Conservation (phyloP, 2,888 invertebrate species). For the Allygus modestus region DNA sequence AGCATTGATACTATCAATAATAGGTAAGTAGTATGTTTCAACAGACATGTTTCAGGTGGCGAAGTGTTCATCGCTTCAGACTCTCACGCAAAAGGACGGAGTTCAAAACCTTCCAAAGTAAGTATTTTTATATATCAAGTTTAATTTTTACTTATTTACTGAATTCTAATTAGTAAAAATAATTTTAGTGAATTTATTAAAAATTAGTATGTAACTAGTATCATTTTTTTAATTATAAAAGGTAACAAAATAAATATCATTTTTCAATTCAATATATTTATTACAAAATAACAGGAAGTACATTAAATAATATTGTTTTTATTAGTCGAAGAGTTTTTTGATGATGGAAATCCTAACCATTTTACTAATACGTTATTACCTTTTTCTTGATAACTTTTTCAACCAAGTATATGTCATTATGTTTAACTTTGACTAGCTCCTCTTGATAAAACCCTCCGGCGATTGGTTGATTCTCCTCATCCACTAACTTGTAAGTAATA, state of each 20-base stretch:
- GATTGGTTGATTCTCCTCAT: not conserved
- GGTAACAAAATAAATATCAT: not conserved
- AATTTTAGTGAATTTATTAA: too few species aligned
- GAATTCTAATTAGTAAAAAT: too few species aligned
- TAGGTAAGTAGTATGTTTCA: not conserved
- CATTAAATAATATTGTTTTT: not conserved
- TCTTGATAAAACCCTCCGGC: slow-evolving; percentile 9
- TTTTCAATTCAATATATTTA: not conserved
- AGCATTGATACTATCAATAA: too few species aligned
- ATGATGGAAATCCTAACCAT: not conserved
- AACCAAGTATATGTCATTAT: not conserved
- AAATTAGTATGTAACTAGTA: not conserved
- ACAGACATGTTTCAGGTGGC: not conserved
- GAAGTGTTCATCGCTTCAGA: not conserved
- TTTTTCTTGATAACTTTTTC: not conserved
- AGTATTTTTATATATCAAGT: not conserved
- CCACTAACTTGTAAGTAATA: not conserved
- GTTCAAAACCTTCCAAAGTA: not conserved
- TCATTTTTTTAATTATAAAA: not conserved
- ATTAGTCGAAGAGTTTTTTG: not conserved
- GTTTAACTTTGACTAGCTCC: slow-evolving; percentile 1
- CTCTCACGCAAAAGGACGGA: not conserved
- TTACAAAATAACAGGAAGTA: too few species aligned
- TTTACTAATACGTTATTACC: not conserved
- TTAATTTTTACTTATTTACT: not conserved